Base-by-base conservation (phyloP, 1,140 invertebrate species). In the Battus philenor region DNA sequence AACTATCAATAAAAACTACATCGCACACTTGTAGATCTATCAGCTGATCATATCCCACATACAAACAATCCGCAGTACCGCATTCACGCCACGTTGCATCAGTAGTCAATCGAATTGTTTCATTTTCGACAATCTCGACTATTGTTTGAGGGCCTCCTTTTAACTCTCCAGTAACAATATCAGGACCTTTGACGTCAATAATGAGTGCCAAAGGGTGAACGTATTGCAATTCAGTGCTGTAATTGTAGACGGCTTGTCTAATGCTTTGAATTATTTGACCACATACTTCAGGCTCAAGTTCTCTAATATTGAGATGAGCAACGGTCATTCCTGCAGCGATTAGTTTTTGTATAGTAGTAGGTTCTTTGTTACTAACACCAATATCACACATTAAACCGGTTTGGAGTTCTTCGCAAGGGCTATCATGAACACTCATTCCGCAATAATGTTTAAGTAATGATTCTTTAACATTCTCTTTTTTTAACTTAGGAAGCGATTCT, bases 351-450 rank as follows among this genome's bases (percentile, higher is more conserved):
- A 86, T 80, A 4, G 67, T 63, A 15, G 54, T 39, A 16, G 82
- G 68, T 41, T 81, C 79, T 38, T 61, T 50, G 50, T 86, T 82
- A 47, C 57, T 51, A 10, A 65, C 55, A 2, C 76, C 73, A 43
- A 86, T 81, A 59, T 81, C 76, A 53, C 78, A 82, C 76, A 86
- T 77, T n/a, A 86, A 49, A 3, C 79, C 79, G 2, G 75, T 81
- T 58, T 83, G 72, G 16, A 82, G 45, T 59, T 86, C 82, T 68
- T 82, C 78, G 33, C 59, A 71, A 12, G 79, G 76, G 44, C 61
- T 70, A 48, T 75, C 57, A 47, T 86, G 71, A 31, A 86, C 46
- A 46, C 77, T 67, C 16, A 81, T 22, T 27, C 65, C 74, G 38
- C 70, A 71, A 50, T 81, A 81, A 59, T 83, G 78, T 54, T 80